Conservation (phyloP, 2,113 vertebrate species). For the Picathartes gymnocephalus region DNA sequence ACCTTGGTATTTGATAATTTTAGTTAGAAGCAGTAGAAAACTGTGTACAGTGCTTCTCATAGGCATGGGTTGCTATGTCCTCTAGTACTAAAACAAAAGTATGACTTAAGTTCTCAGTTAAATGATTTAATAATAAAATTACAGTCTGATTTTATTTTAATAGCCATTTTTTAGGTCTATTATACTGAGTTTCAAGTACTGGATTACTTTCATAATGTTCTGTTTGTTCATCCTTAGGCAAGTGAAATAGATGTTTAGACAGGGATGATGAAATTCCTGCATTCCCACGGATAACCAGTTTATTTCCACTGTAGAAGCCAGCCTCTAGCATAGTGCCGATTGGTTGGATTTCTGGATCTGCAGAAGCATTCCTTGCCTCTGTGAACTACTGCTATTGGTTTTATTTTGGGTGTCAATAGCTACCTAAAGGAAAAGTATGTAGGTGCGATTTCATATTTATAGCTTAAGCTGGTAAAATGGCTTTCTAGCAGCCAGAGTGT, state of each 20-base stretch:
- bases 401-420: not conserved
- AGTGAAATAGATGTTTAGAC: not conserved
- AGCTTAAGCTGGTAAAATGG: not conserved
- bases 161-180: not conserved
- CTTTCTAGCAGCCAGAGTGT: not conserved
- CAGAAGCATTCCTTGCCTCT: not conserved
- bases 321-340: rapidly evolving
- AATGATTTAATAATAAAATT: not conserved
- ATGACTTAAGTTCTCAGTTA: not conserved
- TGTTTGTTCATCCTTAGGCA: not conserved
- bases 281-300: not conserved
- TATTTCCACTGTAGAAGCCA: not conserved
- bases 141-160: not conserved
- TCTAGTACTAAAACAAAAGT: not conserved
- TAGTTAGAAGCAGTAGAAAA: not conserved
- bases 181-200: not conserved
- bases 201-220: not conserved
- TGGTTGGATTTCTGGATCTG: not conserved
- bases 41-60: not conserved
- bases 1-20: not conserved
- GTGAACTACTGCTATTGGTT: not conserved
- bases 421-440: not conserved
- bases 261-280: not conserved
- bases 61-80: not conserved
- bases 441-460: not conserved